Evolutionary conservation across 2,888 invertebrate genomes (phyloP).

Genomic region (Saturnia pavonia): DNA sequence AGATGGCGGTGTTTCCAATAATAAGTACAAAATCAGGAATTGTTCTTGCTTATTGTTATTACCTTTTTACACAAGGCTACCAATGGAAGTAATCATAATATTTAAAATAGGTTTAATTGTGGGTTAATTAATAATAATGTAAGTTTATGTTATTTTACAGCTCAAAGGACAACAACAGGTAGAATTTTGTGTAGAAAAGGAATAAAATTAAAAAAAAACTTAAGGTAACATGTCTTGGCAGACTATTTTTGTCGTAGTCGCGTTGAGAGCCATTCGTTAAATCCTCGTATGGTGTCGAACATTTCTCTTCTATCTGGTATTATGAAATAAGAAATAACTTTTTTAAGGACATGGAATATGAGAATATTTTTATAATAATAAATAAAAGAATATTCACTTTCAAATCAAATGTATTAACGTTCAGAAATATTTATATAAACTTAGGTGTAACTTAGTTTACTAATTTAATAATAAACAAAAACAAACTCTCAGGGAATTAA

Average conservation of each 20-base stretch:
- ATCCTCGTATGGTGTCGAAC: background rate
- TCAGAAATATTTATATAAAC: background rate
- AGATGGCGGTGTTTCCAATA: too few species aligned
- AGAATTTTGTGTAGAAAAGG: too few species aligned
- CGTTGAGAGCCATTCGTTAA: background rate
- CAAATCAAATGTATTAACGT: background rate
- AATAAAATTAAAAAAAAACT: too few species aligned
- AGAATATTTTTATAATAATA: background rate
- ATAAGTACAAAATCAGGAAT: too few species aligned
- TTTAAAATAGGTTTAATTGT: too few species aligned
- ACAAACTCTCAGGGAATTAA: background rate
- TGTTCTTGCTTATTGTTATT: too few species aligned
- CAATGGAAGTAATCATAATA: too few species aligned
- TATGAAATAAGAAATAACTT: background rate
- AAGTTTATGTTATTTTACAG: too few species aligned
- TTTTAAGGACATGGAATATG: background rate
- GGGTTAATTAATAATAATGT: too few species aligned
- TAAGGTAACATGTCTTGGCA: background rate
- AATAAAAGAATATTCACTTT: background rate
- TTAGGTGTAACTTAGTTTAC: background rate
- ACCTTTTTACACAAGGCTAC: too few species aligned
- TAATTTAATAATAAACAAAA: slow-evolving; percentile 1
- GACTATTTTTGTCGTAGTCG: background rate
- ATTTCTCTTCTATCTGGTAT: background rate
- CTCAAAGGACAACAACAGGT: too few species aligned